These are phyloP conservation scores for Bombus impatiens DNA, from an alignment of 1,140 invertebrate species.

Conservation along the genomic window DNA sequence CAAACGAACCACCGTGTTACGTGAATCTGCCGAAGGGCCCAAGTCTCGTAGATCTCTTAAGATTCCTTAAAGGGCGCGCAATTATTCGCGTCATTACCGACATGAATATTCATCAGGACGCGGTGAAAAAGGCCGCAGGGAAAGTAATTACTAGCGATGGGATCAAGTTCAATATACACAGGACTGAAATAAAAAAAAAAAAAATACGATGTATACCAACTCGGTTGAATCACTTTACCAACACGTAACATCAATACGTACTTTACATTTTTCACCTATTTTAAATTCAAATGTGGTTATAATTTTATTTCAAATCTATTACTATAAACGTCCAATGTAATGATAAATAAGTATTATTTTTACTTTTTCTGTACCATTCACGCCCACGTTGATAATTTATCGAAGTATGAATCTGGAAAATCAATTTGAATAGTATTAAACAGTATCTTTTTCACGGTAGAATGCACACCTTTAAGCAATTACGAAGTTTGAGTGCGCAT, in stretches of 20 bases:
- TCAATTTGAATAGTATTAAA: background rate
- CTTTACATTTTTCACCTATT: background rate
- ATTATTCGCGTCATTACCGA: conserved; percentile 71
- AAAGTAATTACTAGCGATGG: conserved; percentile 56
- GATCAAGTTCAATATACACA: conserved; percentile 60
- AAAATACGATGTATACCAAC: background rate
- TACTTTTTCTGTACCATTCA: background rate
- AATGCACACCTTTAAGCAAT: background rate
- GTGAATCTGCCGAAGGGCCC: conserved; percentile 42
- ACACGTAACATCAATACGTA: background rate
- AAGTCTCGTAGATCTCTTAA: conserved; percentile 19
- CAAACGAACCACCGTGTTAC: conserved; percentile 63
- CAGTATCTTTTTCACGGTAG: no score
- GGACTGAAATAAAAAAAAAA: background rate
- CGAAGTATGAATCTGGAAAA: background rate
- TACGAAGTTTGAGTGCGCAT: background rate
- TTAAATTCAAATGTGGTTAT: background rate
- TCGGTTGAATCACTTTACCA: conserved; percentile 3
- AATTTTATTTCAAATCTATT: no score
- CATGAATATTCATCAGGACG: conserved; percentile 72
- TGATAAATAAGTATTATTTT: background rate
- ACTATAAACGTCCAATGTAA: background rate
- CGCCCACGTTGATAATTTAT: background rate
- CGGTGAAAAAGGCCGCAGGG: conserved; percentile 38
- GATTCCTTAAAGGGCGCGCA: conserved; percentile 52